Percentiles rank a stretch among this genome's conserved stretches.
Evolutionary conservation across 2,797 vertebrate species (phyloP).

Genomic region (Oceanodroma leucorhoa): DNA sequence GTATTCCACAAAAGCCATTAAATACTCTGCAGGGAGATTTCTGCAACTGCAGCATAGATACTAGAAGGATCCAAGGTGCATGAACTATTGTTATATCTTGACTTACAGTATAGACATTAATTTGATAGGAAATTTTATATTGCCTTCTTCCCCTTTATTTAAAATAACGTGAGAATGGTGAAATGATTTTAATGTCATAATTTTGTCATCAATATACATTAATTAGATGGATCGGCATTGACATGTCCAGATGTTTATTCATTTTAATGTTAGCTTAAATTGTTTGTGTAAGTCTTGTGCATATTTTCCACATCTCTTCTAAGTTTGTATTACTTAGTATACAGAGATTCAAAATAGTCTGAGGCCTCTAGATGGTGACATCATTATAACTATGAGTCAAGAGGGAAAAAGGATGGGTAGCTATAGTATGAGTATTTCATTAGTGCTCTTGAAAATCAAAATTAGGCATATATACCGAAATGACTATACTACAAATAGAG

Average conservation of each 20-base stretch:
- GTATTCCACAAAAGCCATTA: background rate
- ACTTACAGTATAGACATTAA: background rate
- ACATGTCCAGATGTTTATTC: background rate
- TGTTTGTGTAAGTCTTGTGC: background rate
- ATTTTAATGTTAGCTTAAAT: background rate
- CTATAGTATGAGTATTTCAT: background rate
- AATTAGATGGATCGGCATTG: background rate
- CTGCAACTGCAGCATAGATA: background rate
- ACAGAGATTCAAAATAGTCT: background rate
- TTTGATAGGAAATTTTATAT: background rate
- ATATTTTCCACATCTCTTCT: background rate
- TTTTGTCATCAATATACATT: background rate
- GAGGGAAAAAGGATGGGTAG: background rate
- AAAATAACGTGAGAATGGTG: background rate
- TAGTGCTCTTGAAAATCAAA: background rate
- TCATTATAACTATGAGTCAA: background rate
- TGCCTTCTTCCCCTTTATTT: background rate
- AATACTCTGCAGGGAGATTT: slow-evolving; percentile 17
- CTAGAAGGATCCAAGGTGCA: background rate
- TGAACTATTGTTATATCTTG: background rate
- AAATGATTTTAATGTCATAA: background rate
- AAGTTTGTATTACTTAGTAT: background rate
- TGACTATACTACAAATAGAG: background rate
- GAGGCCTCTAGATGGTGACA: background rate
- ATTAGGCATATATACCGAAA: background rate